Evolutionary conservation across 2,888 invertebrate species (phyloP).

Genomic region (Amphimallon solstitiale): DNA sequence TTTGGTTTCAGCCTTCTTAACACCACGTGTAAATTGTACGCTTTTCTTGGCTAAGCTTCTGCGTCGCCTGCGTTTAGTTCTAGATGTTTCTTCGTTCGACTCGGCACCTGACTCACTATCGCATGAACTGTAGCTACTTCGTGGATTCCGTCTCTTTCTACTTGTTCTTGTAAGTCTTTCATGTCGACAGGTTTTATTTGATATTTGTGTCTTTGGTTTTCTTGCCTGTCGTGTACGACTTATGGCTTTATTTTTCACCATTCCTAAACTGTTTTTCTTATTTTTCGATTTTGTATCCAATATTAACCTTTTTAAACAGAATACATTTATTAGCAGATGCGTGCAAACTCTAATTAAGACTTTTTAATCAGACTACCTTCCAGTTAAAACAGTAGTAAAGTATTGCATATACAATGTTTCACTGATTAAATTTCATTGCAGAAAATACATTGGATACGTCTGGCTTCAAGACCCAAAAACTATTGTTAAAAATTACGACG

Average conservation of each 20-base stretch:
- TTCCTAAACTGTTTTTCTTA: neutral
- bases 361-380: no score
- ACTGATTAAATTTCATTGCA: no score
- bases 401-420: no score
- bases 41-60: slow-evolving; percentile 28
- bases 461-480: no score
- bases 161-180: neutral
- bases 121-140: neutral
- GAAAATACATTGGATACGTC: no score
- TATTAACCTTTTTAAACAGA: neutral
- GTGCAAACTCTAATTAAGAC: no score
- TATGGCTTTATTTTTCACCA: no score
- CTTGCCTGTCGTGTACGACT: neutral
- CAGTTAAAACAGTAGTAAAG: no score
- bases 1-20: neutral
- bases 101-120: neutral
- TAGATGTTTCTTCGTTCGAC: neutral
- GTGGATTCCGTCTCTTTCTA: neutral
- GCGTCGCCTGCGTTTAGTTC: slow-evolving; percentile 34
- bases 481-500: no score
- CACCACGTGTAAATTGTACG: neutral
- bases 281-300: neutral
- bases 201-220: neutral
- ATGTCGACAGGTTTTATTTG: neutral
- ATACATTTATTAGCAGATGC: neutral